phyloP scores from a whole-genome alignment of 64 coral and sea anemone genomes.

The Cladopsammia gracilis region DNA sequence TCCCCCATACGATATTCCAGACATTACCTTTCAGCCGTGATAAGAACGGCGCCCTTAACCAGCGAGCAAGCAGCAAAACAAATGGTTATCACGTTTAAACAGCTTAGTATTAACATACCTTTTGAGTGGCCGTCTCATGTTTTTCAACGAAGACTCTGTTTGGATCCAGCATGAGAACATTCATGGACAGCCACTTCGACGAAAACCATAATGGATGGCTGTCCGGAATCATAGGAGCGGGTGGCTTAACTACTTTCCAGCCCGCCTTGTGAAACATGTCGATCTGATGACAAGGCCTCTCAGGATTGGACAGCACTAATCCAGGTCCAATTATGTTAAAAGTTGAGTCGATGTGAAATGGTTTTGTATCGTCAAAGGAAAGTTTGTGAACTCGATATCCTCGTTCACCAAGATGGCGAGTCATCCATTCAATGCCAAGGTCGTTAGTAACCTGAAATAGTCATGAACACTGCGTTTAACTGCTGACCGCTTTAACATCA shows the following conservation, averaged over 20 bases:
- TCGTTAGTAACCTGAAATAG: conserved; percentile 88
- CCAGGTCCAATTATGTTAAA: conserved; percentile 98
- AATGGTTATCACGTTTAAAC: too few species aligned
- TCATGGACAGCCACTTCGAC: conserved; percentile 96
- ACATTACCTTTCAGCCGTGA: too few species aligned
- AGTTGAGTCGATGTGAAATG: conserved; percentile 94
- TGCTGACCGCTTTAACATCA: too few species aligned
- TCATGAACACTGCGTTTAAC: background rate
- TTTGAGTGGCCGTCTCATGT: conserved; percentile 86
- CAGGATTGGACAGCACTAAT: conserved; percentile 88
- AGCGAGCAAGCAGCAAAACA: too few species aligned
- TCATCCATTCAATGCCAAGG: conserved; percentile 93
- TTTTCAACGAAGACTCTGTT: conserved; percentile 81
- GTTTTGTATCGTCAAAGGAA: conserved; percentile 90
- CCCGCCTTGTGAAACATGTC: conserved; percentile 94
- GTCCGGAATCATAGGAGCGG: conserved; percentile 77
- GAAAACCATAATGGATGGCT: conserved; percentile 93
- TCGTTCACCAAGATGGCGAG: conserved; percentile 79
- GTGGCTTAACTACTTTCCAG: conserved; percentile 85
- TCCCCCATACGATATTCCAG: too few species aligned
- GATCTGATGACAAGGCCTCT: conserved; percentile 94
- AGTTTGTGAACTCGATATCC: conserved; percentile 74
- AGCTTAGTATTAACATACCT: conserved; percentile 46
- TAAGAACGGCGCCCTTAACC: too few species aligned
- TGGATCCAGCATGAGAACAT: conserved; percentile 91